Conservation (phyloP, 2,797 vertebrate genomes). For the Trichosurus vulpecula region DNA sequence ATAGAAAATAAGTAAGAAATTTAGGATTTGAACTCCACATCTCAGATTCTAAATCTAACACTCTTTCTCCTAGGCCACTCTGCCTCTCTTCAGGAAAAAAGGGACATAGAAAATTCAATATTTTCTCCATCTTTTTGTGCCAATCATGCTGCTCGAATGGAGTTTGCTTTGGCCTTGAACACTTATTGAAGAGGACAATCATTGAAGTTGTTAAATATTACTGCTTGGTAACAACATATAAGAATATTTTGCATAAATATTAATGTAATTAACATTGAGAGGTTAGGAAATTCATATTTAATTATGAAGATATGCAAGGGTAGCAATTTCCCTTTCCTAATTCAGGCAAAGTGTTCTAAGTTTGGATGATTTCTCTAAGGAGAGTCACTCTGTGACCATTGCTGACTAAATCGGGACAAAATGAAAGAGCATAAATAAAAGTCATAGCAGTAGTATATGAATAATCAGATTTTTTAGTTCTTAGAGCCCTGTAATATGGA, state of each 20-base stretch:
- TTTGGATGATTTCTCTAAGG: not conserved
- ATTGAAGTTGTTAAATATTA: not conserved
- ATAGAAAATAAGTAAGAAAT: not conserved
- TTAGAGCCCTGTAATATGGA: not conserved
- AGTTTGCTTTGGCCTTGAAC: not conserved
- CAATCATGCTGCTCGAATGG: not conserved
- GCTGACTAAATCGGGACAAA: not conserved
- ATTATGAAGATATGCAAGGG: not conserved
- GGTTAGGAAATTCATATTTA: not conserved
- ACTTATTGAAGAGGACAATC: not conserved
- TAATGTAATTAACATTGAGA: not conserved
- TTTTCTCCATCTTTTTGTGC: not conserved
- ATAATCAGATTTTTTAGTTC: not conserved
- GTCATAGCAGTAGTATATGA: not conserved
- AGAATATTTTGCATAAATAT: not conserved
- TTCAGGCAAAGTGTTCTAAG: not conserved
- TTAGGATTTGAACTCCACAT: not conserved
- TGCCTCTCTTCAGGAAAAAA: not conserved
- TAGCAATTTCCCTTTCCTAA: not conserved
- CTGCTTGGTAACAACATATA: not conserved
- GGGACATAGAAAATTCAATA: not conserved
- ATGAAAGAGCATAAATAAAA: not conserved
- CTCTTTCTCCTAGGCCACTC: not conserved
- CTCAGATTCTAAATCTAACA: not conserved
- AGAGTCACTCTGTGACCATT: not conserved